These are phyloP conservation scores for Zaprionus tsacasi DNA, from an alignment of 1,140 invertebrate species.

Conservation along the genomic window DNA sequence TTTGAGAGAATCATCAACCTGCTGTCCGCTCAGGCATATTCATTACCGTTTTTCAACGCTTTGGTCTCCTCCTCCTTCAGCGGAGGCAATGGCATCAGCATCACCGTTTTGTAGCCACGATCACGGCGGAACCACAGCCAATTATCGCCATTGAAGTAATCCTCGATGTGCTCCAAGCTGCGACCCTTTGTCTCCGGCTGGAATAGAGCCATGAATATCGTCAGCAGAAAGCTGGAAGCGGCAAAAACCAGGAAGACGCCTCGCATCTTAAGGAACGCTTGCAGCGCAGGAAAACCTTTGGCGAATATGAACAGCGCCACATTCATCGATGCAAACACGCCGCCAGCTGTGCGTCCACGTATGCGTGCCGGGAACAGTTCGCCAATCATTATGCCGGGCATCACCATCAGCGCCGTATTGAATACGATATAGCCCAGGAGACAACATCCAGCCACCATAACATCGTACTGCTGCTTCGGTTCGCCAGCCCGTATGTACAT, in stretches of 20 bases:
- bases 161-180: slow-evolving; percentile 91
- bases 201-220: slow-evolving; percentile 89
- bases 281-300: slow-evolving; percentile 89
- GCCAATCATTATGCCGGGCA: slow-evolving; percentile 89
- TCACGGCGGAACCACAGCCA: slow-evolving; percentile 86
- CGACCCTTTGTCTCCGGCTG: slow-evolving; percentile 93
- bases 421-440: slow-evolving; percentile 88
- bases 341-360: slow-evolving; percentile 87
- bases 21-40: slow-evolving; percentile 15
- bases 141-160: slow-evolving; percentile 89
- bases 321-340: slow-evolving; percentile 89
- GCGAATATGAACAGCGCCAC: slow-evolving; percentile 89
- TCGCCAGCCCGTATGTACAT: slow-evolving; percentile 84
- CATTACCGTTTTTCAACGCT: slow-evolving; percentile 13
- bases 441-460: slow-evolving; percentile 85
- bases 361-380: slow-evolving; percentile 89
- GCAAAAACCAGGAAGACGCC: slow-evolving; percentile 90
- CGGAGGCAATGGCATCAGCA: slow-evolving; percentile 51
- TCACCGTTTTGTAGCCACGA: slow-evolving; percentile 72
- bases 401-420: slow-evolving; percentile 90
- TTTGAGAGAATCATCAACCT: slow-evolving; percentile 6
- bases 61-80: slow-evolving; percentile 22
- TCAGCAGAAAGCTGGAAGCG: slow-evolving; percentile 87
- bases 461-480: slow-evolving; percentile 79
- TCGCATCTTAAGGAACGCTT: slow-evolving; percentile 85